Base-by-base conservation (phyloP, 2,888 invertebrate genomes). In the Andrena minutula region DNA sequence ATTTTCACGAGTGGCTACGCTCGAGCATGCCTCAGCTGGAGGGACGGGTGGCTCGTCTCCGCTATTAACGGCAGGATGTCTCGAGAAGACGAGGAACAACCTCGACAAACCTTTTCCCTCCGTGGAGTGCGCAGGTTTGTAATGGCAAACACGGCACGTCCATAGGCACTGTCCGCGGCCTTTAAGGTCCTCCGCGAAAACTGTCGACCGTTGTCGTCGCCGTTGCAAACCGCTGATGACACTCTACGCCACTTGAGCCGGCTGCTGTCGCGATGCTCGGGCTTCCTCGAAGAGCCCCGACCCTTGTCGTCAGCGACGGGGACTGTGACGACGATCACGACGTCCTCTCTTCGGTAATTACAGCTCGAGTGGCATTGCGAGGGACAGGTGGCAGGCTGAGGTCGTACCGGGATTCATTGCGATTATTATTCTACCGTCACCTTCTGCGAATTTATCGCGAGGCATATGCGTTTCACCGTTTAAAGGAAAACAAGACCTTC, bases 291-390 rank as follows among this genome's bases (percentile, higher is more conserved):
- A 76, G 82, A 82, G 79, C 73, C 75, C 79, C 72, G 63, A 72
- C 82, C 74, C 74, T 79, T 72, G 77, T 83, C 77, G 77, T 49
- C 66, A 70, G 23, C 47, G 41, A 49, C 75, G 49, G 74, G 82
- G 85, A 86, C 76, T 78, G 72, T 76, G 82, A 51, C 69, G 82
- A 83, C 79, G 85, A 84, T 78, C 85, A 74, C 84, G 84, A 85
- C 84, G 86, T 56, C 28, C 86, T 84, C 89, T 88, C 91, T 88
- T 88, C 89, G 88, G 89, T 89, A 91, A 92, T 92, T 91, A 91
- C 89, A 86, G 87, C 88, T 88, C 85, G 86, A 89, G 90, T 89
- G 87, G 87, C 87, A 86, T 82, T 86, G 83, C 77, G 82, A 85
- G 88, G 85, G 90, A 91, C 92, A 91, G 90, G 87, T 91, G 90